Base-by-base conservation (phyloP, 2,797 vertebrate genomes). In the Schizopygopsis malacanthus region DNA sequence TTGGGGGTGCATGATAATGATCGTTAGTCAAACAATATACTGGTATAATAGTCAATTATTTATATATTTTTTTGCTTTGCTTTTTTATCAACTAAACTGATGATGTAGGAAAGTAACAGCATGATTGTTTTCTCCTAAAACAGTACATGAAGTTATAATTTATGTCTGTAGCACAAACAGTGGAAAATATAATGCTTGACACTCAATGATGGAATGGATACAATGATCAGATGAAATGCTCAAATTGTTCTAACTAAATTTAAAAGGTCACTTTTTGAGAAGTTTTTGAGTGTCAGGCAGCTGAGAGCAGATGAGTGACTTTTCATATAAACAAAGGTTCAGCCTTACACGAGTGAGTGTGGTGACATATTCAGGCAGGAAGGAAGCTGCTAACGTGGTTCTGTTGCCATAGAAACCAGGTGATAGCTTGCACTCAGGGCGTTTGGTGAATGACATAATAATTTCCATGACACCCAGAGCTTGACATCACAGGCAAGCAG, bases 331-430 rank as follows among this genome's bases (percentile, higher is more conserved):
- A 25, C 45, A 75, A 73, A 63, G 52, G 41, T 37, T 83, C 28
- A 73, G 41, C 71, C 18, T 73, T 33, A 70, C 39, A 77, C 25
- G 56, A 81, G 22, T 59, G 25, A 83, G 45, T 76, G 84, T 84
- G 88, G 85, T 85, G 41, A 89, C 88, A 87, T 63, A 82, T 59
- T 52, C 54, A 56, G 63, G 63, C 87, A 90, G 90, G 88, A 87
- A 95, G 94, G 94, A 96, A 96, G 87, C 92, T 86, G 92, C 90
- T 92, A 75, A 63, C 54, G 93, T 94, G 95, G 94, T 95, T 93
- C 88, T 87, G 93, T 94, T 93, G 89, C 92, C 71, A 69, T 47
- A 89, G 94, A 93, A 94, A 95, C 93, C 95, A 95, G 94, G 94
- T 95, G 93, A 96, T 91, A 92, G 70, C 86, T 82, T 89, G 90